Conservation (phyloP, 1,140 invertebrate genomes). For the honey bee (Apis mellifera) region Amel_HAv3.1 CM009938.2:2196001-2196500, state of each 20-base stretch:
- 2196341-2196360: slow-evolving; percentile 4
- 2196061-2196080: background rate
- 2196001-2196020: too few relatives aligned
- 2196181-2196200: too few relatives aligned
- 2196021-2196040: too few relatives aligned
- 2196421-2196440: background rate
- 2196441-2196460: background rate
- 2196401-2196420: background rate
- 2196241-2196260: slow-evolving; percentile 40
- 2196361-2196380: slow-evolving; percentile 41
- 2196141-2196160: background rate
- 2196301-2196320: slow-evolving; percentile 29
- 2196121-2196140: background rate
- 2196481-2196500: background rate
- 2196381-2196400: too few relatives aligned
- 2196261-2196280: background rate
- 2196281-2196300: slow-evolving; percentile 18
- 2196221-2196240: slow-evolving; percentile 52
- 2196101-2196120: background rate
- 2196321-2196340: slow-evolving; percentile 12
- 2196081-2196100: background rate
- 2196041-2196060: too few relatives aligned
- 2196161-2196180: slow-evolving; percentile 44
- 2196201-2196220: slow-evolving; percentile 45
- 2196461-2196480: background rate